Evolutionary conservation across 2,113 vertebrate genomes (phyloP), one percentile per base, ranked within the genome.

Genomic region (Corythaeola cristata): DNA sequence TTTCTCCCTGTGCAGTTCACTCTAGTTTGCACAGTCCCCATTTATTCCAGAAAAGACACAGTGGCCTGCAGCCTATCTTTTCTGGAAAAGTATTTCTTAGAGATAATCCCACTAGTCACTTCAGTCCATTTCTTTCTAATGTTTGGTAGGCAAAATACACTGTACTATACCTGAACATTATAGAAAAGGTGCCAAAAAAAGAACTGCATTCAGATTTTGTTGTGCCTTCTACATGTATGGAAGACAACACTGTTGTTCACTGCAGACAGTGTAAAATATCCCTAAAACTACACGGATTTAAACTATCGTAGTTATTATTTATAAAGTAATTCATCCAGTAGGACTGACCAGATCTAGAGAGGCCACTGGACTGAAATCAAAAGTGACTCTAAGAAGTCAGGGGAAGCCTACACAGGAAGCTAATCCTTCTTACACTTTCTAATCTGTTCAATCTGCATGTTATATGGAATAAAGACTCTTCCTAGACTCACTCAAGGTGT

Each of bases 1-100:
- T 97, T 96, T 93, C 88, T 90, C 92, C 45, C 90, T 69, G 37
- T 89, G 58, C 56, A 72, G 30, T 80, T 89, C 76, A 64, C 82
- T 95, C 86, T 44, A 87, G 80, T 89, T 92, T 93, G 88, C 44
- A 86, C 11, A 78, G 90, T 53, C 32, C 77, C 45, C 62, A 53
- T 81, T 45, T 90, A 75, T 56, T 89, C 73, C 86, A 93, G 89
- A 82, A 90, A 94, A 81, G 69, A 72, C 80, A 94, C 24, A 59
- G 79, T 2, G 3, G 72, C 89, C 39, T 45, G 24, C 23, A 92
- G 72, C 13, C 12, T 45, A 47, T 69, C 47, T 89, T 60, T 87
- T 53, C 69, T 66, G 47, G 56, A 56, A n/a, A 93, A 88, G 19
- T 74, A 89, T 71, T 77, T 90, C n/a, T 94, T 80, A 60, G 44